These are phyloP conservation scores for Netelia inedita DNA, from an alignment of 2,888 invertebrate genomes.

Conservation along the genomic window DNA sequence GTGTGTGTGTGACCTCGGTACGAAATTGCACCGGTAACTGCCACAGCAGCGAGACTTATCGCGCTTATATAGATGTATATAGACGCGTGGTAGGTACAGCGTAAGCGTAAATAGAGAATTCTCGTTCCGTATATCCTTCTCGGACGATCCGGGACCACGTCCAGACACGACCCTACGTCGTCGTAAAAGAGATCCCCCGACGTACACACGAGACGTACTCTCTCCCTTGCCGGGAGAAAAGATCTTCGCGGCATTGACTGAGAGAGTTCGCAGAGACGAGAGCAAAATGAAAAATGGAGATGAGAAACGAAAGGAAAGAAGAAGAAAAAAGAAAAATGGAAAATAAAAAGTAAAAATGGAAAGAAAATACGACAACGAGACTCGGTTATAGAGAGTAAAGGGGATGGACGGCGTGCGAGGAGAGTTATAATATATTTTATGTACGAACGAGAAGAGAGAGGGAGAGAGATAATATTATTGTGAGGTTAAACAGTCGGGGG, in stretches of 20 bases:
- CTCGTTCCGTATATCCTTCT: conserved; percentile 41
- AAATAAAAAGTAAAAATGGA: neutral
- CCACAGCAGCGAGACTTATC: conserved; percentile 49
- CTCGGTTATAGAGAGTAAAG: conserved; percentile 37
- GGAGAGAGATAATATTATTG: conserved; percentile 59
- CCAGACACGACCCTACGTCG: conserved; percentile 53
- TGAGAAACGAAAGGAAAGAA: neutral
- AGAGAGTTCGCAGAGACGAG: conserved; percentile 54
- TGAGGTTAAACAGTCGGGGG: conserved; percentile 53
- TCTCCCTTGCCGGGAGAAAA: conserved; percentile 2
- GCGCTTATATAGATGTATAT: conserved; percentile 1
- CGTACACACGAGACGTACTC: conserved; percentile 18
- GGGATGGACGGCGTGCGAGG: conserved; percentile 17
- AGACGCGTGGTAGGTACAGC: too few species aligned
- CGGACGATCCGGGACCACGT: conserved; percentile 65
- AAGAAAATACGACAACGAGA: conserved; percentile 6
- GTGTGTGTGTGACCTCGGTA: conserved; percentile 56
- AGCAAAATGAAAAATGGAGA: conserved; percentile 32
- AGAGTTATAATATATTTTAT: conserved; percentile 55
- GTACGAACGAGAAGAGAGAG: conserved; percentile 22
- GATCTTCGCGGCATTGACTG: conserved; percentile 57
- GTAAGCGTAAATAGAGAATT: conserved; percentile 12
- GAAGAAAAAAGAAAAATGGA: neutral
- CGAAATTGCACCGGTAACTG: conserved; percentile 62
- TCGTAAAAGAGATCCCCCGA: conserved; percentile 60